phyloP scores from a whole-genome alignment of 1,140 invertebrate genomes.

The Liolophura sinensis region DNA sequence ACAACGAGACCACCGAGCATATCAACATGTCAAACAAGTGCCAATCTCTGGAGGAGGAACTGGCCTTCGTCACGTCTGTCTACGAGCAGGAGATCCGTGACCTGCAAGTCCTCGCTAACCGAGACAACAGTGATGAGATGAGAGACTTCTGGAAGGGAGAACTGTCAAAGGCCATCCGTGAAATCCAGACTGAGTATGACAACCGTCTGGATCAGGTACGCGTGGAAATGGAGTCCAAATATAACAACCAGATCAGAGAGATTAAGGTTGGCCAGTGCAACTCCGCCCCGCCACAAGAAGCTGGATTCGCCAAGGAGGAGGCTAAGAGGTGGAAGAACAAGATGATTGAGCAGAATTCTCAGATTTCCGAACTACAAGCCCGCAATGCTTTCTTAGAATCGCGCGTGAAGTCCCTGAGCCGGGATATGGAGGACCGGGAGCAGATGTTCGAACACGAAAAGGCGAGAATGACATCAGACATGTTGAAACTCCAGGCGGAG shows the following conservation, averaged over 20 bases:
- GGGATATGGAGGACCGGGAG: slow-evolving; percentile 47
- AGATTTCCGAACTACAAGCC: slow-evolving; percentile 56
- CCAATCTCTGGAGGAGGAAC: slow-evolving; percentile 34
- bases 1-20: slow-evolving; percentile 35
- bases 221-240: slow-evolving; percentile 56
- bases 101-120: slow-evolving; percentile 60
- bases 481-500: slow-evolving; percentile 51
- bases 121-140: slow-evolving; percentile 62
- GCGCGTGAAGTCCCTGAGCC: slow-evolving; percentile 28
- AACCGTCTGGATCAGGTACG: slow-evolving; percentile 57
- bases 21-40: slow-evolving; percentile 34
- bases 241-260: slow-evolving; percentile 26
- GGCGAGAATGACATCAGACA: slow-evolving; percentile 32
- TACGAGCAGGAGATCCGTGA: slow-evolving; percentile 63
- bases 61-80: slow-evolving; percentile 26
- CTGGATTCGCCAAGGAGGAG: slow-evolving; percentile 50
- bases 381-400: slow-evolving; percentile 61
- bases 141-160: slow-evolving; percentile 63
- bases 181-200: slow-evolving; percentile 63
- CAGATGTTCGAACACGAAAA: slow-evolving; percentile 38
- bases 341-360: slow-evolving; percentile 45
- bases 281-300: slow-evolving; percentile 25
- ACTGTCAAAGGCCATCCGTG: slow-evolving; percentile 61
- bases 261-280: not conserved
- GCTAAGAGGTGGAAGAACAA: slow-evolving; percentile 48